Base-by-base conservation (phyloP, 2,888 invertebrate species). In the Notodromas monacha region DNA sequence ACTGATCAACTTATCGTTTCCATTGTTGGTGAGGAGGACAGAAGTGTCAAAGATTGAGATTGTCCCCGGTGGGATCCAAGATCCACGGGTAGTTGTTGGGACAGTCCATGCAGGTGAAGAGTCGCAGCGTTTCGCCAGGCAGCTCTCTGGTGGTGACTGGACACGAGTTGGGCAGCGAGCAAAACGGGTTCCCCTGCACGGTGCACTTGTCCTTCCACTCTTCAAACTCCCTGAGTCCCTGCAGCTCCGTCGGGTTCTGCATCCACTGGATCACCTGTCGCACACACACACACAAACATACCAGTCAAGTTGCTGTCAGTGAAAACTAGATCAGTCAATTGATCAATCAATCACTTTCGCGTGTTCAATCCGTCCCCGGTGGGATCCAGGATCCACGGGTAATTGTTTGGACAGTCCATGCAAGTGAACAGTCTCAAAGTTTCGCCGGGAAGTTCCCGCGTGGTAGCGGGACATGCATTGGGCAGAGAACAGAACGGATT, bases 121-220 rank as follows among this genome's bases (percentile, higher is more conserved):
- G n/a, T n/a, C 79, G 68, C 29, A 79, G 60, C 29, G 74, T 77
- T 52, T 81, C 79, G 36, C 79, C 79, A 16, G 79, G 79, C 39
- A 81, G 54, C 52, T 81, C 81, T 26, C 42, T 58, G 35, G 79
- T 79, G 28, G 66, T 76, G 40, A 79, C 52, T 10, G 77, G 70
- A 48, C 81, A 81, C 32, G 77, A 68, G 45, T 81, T 81, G 34
- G 79, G 79, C 41, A 79, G 52, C 2, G 77, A 79, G 48, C 81
- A 81, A 59, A 65, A 74, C 33, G 81, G 73, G 49, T 77, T 76
- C 33, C 79, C 79, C 51, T 79, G 77, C 37, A 81, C 70, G 46
- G 79, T 79, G 51, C 81, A 81, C 48, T 74, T 74, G 42, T 79
- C 79, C 51, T 81, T 81, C 81, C 81, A 81, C 49, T 77, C 76